Evolutionary conservation across 2,797 vertebrate species (phyloP), one percentile per base, ranked within the genome.

Genomic region (Tachyglossus aculeatus): DNA sequence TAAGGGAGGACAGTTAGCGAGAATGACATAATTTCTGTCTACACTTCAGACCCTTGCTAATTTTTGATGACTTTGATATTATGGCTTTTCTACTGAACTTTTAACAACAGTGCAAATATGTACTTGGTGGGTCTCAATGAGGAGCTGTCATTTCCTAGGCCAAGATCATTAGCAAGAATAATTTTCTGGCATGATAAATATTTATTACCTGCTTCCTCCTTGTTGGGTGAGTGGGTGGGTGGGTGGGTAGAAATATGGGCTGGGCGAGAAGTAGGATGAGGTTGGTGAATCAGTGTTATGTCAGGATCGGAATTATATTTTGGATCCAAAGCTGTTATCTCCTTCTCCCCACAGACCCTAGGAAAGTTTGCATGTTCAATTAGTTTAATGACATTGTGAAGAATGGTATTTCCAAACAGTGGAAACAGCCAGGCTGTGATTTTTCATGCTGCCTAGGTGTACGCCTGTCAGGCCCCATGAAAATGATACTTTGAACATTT

Each of bases 341-440:
- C 80, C 86, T 83, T 63, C 78, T 77, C 65, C 52, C 66, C 57
- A 54, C 27, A 54, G 67, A 34, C 65, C 52, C 16, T 41, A 16
- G 72, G 77, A 74, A 85, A 83, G 9, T 53, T 81, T 87, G 66
- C 76, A 81, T 67, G 52, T 86, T 88, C 86, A 87, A 83, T 91
- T 86, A 89, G 82, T 81, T 80, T 86, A 86, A 89, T 87, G 83
- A 85, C 78, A 69, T 63, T 82, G 83, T 65, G 36, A 62, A 40
- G 80, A 75, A 81, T 59, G 76, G 60, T 86, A 84, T 91, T 84
- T 87, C 82, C 86, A 85, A 81, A 58, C 71, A 82, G 80, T 41
- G 37, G 40, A 67, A 21, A 39, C 71, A 74, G 64, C 82, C 83
- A 62, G 55, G 48, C 73, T 72, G 48, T 4, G 44, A 44, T 72